A percentile compares a stretch with the other conserved stretches of the same genome.
Evolutionary conservation across 2,888 invertebrate species (phyloP).

Genomic region (Priocnemis perturbator): DNA sequence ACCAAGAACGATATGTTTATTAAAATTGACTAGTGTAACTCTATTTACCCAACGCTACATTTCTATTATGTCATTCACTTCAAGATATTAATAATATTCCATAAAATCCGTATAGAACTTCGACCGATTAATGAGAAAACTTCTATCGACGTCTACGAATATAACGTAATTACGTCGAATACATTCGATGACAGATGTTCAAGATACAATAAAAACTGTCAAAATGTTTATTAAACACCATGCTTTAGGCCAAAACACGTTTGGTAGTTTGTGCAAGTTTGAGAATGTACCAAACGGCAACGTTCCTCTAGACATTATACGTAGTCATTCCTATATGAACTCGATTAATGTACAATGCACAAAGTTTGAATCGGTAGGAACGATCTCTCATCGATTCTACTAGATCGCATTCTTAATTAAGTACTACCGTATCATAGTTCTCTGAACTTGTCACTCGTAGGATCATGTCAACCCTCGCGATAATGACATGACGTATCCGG

Average conservation of each 20-base stretch:
- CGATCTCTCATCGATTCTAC: slow-evolving; percentile 8
- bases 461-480: too few relatives aligned
- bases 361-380: slow-evolving; percentile 19
- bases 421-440: background rate
- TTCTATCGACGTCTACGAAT: background rate
- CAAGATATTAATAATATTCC: too few relatives aligned
- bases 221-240: slow-evolving; percentile 3
- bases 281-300: slow-evolving; percentile 22
- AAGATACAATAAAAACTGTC: background rate
- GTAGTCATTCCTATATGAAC: slow-evolving; percentile 14
- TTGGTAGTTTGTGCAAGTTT: slow-evolving; percentile 25
- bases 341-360: slow-evolving; percentile 15
- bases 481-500: too few relatives aligned
- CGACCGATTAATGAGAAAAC: background rate
- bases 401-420: background rate
- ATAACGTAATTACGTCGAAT: slow-evolving; percentile 1
- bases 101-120: background rate
- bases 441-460: too few relatives aligned
- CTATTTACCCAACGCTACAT: background rate
- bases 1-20: slow-evolving; percentile 35
- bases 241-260: slow-evolving; percentile 33
- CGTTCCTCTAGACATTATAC: slow-evolving; percentile 20
- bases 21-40: slow-evolving; percentile 31
- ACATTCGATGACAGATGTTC: background rate
- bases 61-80: background rate